These are phyloP conservation scores for Disparrhopalites patrizii DNA, from an alignment of 2,888 invertebrate species.

Conservation along the genomic window DNA sequence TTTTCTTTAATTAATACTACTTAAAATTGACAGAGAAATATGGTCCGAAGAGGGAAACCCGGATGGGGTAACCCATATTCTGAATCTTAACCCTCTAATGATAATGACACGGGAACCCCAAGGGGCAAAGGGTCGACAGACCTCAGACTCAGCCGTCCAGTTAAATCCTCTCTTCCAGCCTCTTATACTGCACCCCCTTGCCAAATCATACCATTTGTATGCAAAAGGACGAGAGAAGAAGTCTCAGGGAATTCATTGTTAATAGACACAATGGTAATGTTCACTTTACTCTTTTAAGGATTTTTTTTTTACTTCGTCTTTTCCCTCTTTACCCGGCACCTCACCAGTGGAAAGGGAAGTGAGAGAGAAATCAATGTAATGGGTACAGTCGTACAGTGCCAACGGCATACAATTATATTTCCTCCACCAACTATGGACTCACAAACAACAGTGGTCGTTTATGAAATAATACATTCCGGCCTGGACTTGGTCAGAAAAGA, in stretches of 20 bases:
- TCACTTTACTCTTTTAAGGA: no score
- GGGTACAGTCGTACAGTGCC: no score
- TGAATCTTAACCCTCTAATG: constrained; percentile 13
- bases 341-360: no score
- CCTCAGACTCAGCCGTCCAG: no score
- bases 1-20: background rate
- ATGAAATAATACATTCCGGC: background rate
- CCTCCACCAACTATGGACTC: no score
- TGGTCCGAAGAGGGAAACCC: background rate
- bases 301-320: no score
- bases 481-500: no score
- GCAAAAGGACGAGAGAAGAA: constrained; percentile 7
- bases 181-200: constrained; percentile 4
- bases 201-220: constrained; percentile 26
- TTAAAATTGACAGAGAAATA: constrained; percentile 2
- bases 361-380: background rate
- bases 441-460: no score
- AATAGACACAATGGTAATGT: no score
- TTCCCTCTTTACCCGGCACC: no score
- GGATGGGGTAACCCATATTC: constrained; percentile 16
- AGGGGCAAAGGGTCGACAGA: background rate
- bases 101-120: constrained; percentile 11
- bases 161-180: background rate
- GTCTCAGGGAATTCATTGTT: background rate
- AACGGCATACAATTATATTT: no score